These are phyloP conservation scores for Cossypha dichroa DNA, from an alignment of 2,797 vertebrate species.

Conservation along the genomic window DNA sequence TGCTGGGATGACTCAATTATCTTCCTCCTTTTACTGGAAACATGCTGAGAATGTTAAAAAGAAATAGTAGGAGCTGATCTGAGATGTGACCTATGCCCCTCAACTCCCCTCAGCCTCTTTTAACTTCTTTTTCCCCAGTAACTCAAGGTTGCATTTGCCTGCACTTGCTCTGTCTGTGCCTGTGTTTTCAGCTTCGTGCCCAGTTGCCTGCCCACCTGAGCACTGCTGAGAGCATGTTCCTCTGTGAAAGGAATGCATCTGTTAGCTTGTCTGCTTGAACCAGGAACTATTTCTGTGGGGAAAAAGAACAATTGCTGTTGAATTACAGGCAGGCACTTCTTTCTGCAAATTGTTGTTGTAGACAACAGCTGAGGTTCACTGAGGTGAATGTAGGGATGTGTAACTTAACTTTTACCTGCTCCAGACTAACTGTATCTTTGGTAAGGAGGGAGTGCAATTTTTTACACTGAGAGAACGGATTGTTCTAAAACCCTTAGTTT, in stretches of 20 bases:
- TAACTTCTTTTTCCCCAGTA: neutral
- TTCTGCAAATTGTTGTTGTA: constrained; percentile 18
- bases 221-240: neutral
- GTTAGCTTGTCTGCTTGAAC: constrained; percentile 6
- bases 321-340: neutral
- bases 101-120: neutral
- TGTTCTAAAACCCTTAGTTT: neutral
- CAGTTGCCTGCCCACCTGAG: constrained; percentile 28
- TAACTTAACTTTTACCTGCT: neutral
- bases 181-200: constrained; percentile 40
- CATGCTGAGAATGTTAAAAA: neutral
- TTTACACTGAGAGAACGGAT: neutral
- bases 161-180: constrained; percentile 4
- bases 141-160: neutral
- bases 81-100: neutral
- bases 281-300: neutral
- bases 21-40: neutral
- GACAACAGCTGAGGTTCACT: neutral
- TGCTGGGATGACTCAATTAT: neutral
- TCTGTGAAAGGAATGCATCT: constrained; percentile 19
- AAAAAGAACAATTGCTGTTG: constrained; percentile 22
- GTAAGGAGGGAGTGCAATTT: neutral
- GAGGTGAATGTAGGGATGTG: neutral
- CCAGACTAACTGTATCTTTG: neutral
- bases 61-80: neutral